Conservation (phyloP, 2,888 invertebrate species). For the Cryptus viduatorius region DNA sequence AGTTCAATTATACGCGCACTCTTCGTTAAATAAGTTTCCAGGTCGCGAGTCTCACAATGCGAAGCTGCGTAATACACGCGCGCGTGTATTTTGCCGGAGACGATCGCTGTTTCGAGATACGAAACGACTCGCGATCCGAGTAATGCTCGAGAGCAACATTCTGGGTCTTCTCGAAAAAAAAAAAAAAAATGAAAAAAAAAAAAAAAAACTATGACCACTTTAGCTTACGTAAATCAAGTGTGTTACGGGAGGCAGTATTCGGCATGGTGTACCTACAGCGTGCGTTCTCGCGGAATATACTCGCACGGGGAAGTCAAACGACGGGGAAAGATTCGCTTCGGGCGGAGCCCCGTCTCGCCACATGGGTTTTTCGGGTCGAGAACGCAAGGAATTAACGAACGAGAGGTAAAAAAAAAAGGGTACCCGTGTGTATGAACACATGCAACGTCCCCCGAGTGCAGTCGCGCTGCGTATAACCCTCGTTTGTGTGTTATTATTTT, state of each 20-base stretch:
- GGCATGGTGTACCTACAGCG: constrained; percentile 3
- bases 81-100: constrained; percentile 43
- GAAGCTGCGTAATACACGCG: constrained; percentile 48
- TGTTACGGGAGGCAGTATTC: constrained; percentile 33
- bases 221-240: constrained; percentile 63
- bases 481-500: constrained; percentile 29
- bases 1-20: constrained; percentile 43
- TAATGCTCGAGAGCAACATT: constrained; percentile 45
- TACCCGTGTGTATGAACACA: neutral
- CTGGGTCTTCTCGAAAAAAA: constrained; percentile 39
- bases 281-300: constrained; percentile 9
- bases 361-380: constrained; percentile 37
- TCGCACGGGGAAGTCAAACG: constrained; percentile 49
- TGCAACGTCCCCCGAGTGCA: constrained; percentile 26
- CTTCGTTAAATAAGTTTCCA: constrained; percentile 54
- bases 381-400: constrained; percentile 47
- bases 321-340: constrained; percentile 60
- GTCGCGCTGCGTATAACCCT: constrained; percentile 13
- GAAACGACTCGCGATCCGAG: constrained; percentile 40
- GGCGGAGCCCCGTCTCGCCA: constrained; percentile 51
- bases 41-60: constrained; percentile 49
- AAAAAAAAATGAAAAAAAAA: constrained; percentile 21
- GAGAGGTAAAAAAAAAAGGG: constrained; percentile 29
- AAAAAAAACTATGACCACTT: constrained; percentile 38
- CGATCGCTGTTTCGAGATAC: constrained; percentile 56